Conservation (phyloP, 1,140 invertebrate genomes). For the Apolygus lucorum region DNA sequence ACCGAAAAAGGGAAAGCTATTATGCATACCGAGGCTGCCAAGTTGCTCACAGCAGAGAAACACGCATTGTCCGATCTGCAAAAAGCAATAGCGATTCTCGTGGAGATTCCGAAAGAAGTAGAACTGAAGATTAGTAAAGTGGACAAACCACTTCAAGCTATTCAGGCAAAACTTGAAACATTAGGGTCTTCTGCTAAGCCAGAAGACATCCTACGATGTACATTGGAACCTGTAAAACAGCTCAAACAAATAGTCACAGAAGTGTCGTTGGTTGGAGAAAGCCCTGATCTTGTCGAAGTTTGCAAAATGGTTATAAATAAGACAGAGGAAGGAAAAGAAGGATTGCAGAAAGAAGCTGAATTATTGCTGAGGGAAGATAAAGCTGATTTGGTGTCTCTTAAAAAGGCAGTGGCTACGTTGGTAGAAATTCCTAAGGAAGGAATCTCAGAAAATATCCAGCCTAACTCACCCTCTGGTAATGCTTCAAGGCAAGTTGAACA, state of each 20-base stretch:
- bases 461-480: background rate
- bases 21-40: background rate
- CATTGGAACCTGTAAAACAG: background rate
- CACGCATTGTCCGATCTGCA: background rate
- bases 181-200: background rate
- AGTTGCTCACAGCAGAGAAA: background rate
- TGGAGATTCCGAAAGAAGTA: background rate
- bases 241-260: background rate
- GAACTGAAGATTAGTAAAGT: background rate
- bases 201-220: background rate
- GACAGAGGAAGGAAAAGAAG: background rate
- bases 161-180: background rate
- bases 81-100: background rate
- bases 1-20: background rate
- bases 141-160: background rate
- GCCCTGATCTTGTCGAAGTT: background rate
- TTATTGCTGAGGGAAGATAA: background rate
- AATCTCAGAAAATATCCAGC: background rate
- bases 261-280: background rate
- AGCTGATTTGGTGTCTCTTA: background rate
- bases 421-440: background rate
- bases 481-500: background rate
- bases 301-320: background rate
- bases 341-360: background rate
- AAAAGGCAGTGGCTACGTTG: background rate